A percentile compares a stretch with the other conserved stretches of the same genome.
phyloP scores from a whole-genome alignment of 37 sponge, comb jelly and placozoan genomes.

The Agelas oroides region DNA sequence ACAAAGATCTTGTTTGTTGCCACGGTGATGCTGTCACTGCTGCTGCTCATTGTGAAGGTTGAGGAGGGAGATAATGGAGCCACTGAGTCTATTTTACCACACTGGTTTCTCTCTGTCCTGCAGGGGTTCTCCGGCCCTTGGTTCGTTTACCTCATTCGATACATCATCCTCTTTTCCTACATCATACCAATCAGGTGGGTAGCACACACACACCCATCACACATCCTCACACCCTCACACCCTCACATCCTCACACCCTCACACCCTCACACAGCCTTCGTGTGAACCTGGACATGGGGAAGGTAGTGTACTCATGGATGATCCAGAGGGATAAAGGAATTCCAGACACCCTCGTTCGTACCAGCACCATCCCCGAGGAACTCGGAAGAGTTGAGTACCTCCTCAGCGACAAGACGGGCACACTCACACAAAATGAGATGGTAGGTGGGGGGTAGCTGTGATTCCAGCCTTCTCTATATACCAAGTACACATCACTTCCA shows the following conservation, averaged over 20 bases:
- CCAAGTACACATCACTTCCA: background rate
- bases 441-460: conserved; percentile 33
- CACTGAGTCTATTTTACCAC: background rate
- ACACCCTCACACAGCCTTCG: conserved; percentile 66
- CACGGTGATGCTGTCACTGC: conserved; percentile 65
- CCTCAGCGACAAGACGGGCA: conserved; percentile 94
- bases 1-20: conserved; percentile 90
- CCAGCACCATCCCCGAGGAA: conserved; percentile 96
- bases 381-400: conserved; percentile 90
- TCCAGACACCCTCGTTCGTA: conserved; percentile 88
- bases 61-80: background rate
- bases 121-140: conserved; percentile 79
- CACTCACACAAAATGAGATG: conserved; percentile 97
- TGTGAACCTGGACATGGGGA: conserved; percentile 95
- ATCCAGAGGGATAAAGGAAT: conserved; percentile 88
- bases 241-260: too few relatives aligned
- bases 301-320: conserved; percentile 88
- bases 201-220: background rate
- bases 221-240: too few relatives aligned
- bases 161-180: conserved; percentile 92
- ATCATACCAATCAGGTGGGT: conserved; percentile 95
- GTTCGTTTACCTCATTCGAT: conserved; percentile 87
- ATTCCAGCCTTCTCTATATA: background rate
- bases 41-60: conserved; percentile 81
- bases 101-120: too few relatives aligned